Evolutionary conservation across 2,113 vertebrate species (phyloP), one percentile per base, ranked within the genome.

Genomic region (Enhydra lutris): DNA sequence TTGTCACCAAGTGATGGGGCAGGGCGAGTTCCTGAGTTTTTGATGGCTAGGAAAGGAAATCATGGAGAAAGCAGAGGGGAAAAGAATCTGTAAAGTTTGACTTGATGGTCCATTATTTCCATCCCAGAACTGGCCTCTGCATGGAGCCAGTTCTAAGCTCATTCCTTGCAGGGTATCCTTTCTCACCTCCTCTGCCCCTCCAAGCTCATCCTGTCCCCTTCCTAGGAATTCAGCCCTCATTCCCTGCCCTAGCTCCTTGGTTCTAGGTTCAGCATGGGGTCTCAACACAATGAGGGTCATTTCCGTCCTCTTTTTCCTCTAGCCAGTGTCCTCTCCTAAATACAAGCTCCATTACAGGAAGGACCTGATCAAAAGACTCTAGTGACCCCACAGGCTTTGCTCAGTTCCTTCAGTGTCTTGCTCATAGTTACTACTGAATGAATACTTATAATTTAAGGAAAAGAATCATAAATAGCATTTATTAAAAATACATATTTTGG

Each of bases 391-490:
- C 1, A 15, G 55, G 71, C 23, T 2, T 24, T 36, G 23, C 6
- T 24, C 13, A 34, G 4, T 20, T 71, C 18, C 29, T 82, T 69
- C 4, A 39, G 9, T 50, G 7, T 23, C 24, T 14, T 74, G 34
- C 21, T 85, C 3, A 47, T 0, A 81, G 31, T 65, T 26, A 91
- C 34, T 0, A 0, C 34, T 36, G 55, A 13, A 0, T 12, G 47
- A 76, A 42, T n/a, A 71, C 1, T 45, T 57, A 81, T 4, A 78
- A 13, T 63, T 55, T 55, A 7, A 3, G 2, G 23, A 23, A 67
- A 74, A 93, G 81, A 67, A 82, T 79, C 65, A 50, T 79, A 63
- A 91, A 45, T 21, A 76, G 0, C 31, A 52, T 47, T 61, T 42
- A 71, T 78, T 91, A 65, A 82, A 91, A 63, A 59, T 57, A 26